Evolutionary conservation across 1,140 invertebrate species (phyloP).

Genomic region (Drosophila tropicalis): DNA sequence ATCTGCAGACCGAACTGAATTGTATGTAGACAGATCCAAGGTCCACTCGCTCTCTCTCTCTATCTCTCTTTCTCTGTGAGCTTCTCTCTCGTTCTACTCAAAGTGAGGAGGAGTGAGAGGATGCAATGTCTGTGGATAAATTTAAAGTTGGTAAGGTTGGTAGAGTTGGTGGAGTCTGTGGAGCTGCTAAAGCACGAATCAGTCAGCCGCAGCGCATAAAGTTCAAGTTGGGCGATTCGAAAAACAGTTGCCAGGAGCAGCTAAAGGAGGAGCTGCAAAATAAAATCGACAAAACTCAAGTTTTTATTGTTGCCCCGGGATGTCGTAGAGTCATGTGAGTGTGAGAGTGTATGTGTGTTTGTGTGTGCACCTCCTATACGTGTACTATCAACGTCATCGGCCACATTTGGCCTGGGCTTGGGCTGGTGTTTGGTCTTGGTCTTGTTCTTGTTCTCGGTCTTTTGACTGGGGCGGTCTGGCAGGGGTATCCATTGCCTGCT

Average conservation of each 20-base stretch:
- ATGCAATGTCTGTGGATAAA: conserved; percentile 67
- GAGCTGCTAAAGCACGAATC: conserved; percentile 54
- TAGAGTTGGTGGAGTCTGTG: conserved; percentile 2
- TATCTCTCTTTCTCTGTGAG: neutral
- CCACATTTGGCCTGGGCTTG: conserved; percentile 53
- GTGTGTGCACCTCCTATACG: conserved; percentile 46
- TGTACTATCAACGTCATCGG: conserved; percentile 77
- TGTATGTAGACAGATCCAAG: conserved; percentile 13
- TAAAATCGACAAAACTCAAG: conserved; percentile 78
- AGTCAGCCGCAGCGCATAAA: conserved; percentile 77
- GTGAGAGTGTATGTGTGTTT: conserved; percentile 8
- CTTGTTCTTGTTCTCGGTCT: neutral
- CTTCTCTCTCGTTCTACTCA: too few species aligned
- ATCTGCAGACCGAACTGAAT: conserved; percentile 46
- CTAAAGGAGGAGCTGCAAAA: conserved; percentile 41
- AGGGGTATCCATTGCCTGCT: conserved; percentile 29
- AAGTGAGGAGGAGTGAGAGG: too few species aligned
- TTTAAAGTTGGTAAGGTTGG: conserved; percentile 31
- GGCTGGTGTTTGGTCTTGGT: conserved; percentile 16
- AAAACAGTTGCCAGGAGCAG: conserved; percentile 59
- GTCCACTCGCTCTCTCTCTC: conserved; percentile 12
- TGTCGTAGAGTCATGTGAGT: conserved; percentile 25
- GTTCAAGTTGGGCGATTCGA: conserved; percentile 70
- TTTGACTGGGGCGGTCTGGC: too few species aligned
- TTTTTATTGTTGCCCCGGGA: conserved; percentile 75